These are phyloP conservation scores for Globodera rostochiensis DNA, from an alignment of 1,140 invertebrate species.

Conservation along the genomic window DNA sequence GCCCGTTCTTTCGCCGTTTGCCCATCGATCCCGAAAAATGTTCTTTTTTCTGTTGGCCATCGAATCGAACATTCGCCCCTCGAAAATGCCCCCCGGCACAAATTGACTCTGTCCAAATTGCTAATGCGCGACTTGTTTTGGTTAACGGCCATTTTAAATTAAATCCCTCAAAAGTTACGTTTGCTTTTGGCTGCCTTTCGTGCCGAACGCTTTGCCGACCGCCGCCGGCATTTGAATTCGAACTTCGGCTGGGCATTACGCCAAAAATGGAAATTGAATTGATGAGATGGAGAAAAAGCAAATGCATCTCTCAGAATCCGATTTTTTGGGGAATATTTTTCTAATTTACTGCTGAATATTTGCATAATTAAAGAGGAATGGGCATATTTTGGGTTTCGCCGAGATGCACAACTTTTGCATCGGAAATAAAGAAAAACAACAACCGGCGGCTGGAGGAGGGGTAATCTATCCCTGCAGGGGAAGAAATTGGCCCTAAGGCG, in stretches of 20 bases:
- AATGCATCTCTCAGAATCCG: no score
- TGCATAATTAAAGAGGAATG: neutral
- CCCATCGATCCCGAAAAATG: constrained; percentile 10
- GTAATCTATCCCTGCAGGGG: neutral
- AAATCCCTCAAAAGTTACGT: neutral
- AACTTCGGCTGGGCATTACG: neutral
- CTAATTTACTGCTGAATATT: constrained; percentile 2
- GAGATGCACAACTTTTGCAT: neutral
- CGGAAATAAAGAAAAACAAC: neutral
- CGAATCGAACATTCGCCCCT: neutral
- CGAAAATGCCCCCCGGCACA: neutral
- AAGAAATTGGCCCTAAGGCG: neutral
- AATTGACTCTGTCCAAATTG: neutral
- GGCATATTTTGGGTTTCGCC: neutral
- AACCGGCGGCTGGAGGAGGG: neutral
- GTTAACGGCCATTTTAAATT: neutral
- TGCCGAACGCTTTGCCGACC: no score
- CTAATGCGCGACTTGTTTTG: neutral
- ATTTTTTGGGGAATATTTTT: no score
- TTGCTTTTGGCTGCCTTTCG: no score
- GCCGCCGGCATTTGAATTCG: no score
- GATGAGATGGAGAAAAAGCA: neutral
- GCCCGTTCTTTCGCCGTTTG: neutral
- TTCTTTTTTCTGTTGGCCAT: neutral
- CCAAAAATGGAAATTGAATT: neutral